phyloP scores from a whole-genome alignment of 2,113 vertebrate species.

The Ginglymostoma cirratum region DNA sequence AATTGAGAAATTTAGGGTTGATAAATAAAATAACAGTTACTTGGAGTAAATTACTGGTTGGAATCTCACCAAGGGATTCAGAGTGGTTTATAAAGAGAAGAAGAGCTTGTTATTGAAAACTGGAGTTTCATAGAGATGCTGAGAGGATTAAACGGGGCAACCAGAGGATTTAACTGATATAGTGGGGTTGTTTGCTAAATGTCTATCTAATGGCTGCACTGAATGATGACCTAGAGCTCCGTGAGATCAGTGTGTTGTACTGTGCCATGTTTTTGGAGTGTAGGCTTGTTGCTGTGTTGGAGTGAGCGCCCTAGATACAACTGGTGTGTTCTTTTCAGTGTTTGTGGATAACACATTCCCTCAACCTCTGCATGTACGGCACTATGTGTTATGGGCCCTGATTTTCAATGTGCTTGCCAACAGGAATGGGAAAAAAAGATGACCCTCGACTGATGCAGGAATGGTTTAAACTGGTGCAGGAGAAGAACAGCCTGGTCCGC shows the following conservation, averaged over 20 bases:
- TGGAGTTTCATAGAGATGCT: neutral
- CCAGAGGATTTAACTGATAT: neutral
- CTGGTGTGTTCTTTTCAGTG: neutral
- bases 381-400: neutral
- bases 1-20: too few relatives aligned
- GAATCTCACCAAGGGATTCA: neutral
- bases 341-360: neutral
- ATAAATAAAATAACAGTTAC: neutral
- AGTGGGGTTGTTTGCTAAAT: neutral
- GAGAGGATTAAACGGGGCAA: neutral
- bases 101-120: neutral
- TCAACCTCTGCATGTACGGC: neutral
- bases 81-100: neutral
- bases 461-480: conserved; percentile 97
- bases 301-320: neutral
- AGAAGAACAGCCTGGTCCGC: conserved; percentile 95
- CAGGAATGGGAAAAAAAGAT: conserved; percentile 98
- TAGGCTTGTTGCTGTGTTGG: neutral
- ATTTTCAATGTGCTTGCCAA: conserved; percentile 38
- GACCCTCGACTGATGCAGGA: conserved; percentile 98
- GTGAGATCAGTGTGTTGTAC: neutral
- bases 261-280: neutral
- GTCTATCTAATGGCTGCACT: neutral
- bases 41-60: neutral
- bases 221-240: neutral